A percentile compares a stretch with the other conserved stretches of the same genome.
These are phyloP conservation scores for Thysanoteuthis rhombus DNA, from an alignment of 2,888 invertebrate genomes.

Conservation along the genomic window DNA sequence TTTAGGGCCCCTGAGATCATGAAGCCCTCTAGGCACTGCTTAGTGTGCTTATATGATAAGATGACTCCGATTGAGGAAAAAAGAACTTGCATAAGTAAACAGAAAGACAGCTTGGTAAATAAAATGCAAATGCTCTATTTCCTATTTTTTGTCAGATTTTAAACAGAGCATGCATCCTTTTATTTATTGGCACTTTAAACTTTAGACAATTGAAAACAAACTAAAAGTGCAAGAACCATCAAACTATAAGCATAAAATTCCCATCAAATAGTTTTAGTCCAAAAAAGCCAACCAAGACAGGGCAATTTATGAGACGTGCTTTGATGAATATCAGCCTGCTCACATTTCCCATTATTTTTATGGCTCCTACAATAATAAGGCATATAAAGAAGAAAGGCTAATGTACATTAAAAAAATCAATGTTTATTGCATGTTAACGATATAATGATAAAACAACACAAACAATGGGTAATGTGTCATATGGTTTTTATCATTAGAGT, in stretches of 20 bases:
- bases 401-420: constrained; percentile 12
- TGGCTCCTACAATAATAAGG: not conserved
- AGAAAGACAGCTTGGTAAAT: no score
- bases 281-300: not conserved
- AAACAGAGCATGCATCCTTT: constrained; percentile 12
- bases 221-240: not conserved
- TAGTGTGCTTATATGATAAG: no score
- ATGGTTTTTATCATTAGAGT: not conserved
- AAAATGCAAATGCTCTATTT: no score
- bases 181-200: not conserved
- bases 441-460: not conserved
- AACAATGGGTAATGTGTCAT: not conserved
- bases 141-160: not conserved
- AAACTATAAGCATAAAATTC: not conserved
- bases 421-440: not conserved
- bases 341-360: constrained; percentile 12
- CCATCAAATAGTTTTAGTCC: not conserved
- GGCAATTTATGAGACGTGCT: not conserved
- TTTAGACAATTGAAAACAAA: not conserved
- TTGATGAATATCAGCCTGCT: not conserved
- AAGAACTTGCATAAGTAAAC: no score
- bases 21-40: no score
- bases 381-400: not conserved
- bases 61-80: no score
- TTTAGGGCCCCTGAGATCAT: no score